Base-by-base conservation (phyloP, 2,113 vertebrate species). In the Trematomus loennbergii region DNA sequence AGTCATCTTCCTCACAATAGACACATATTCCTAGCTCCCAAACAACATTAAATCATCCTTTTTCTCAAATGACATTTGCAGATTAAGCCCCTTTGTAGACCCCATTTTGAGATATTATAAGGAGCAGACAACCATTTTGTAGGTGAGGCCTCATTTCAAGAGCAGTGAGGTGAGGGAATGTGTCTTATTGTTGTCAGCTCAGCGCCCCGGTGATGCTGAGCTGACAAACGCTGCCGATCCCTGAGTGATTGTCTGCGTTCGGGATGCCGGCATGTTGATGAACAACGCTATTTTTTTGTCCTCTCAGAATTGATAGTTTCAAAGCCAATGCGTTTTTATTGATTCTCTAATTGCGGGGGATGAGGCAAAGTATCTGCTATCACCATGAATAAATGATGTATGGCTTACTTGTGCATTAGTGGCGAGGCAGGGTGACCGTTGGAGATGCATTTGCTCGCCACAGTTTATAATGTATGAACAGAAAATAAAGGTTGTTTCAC, bases 341-440 rank as follows among this genome's bases (percentile, higher is more conserved):
- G 93, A 94, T 94, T 91, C 22, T 17, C 86, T 95, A 92, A 95
- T 95, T 94, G 91, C 89, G 46, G 1, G 60, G 89, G 90, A 83
- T 83, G 86, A 90, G 78, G 82, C 64, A 85, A 86, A 84, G 90
- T 88, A 79, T 91, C 83, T 79, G 69, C 89, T 86, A 89, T 87
- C 77, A 83, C 88, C 83, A 84, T 94, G 85, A 93, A 92, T 95
- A 92, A 92, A 92, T 93, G 86, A 94, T 94, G 88, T 75, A 82
- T 75, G 82, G 78, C 87, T 92, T 86, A 92, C 84, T 72, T 20
- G 76, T 81, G 72, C 81, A 87, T 89, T 87, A 88, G 87, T 70
- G 74, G 79, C 15, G 78, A 73, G 81, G 72, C 74, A 75, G 60
- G 88, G 52, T 79, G 75, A 73, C 76, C 76, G 43, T 17, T 68